Base-by-base conservation (phyloP, 2,113 vertebrate genomes). In the Mola mola region DNA sequence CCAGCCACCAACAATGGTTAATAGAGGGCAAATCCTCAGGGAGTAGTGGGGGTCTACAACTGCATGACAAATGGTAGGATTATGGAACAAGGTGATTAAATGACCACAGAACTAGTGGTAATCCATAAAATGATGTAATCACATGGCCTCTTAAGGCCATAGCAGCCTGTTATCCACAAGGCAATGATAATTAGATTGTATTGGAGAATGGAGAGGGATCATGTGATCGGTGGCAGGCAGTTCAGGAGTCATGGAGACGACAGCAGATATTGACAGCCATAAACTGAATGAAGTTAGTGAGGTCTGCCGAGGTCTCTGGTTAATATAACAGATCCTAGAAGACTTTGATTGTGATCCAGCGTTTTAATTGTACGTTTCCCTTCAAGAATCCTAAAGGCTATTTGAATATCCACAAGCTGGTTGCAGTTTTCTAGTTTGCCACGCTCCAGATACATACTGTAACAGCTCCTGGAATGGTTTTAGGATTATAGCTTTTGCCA, bases 91-190 rank as follows among this genome's bases (percentile, higher is more conserved):
- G 51, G 63, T 81, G 73, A 74, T 81, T 83, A 81, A 81, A 81
- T 65, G 62, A 56, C 44, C 10, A 8, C 11, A 3, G 66, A 72
- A 63, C 62, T 24, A 12, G 53, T 62, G 36, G 60, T 59, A 79
- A 86, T 88, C 84, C 37, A 79, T 86, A 75, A 71, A 70, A 55
- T 72, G 55, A 87, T 69, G 78, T 66, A 78, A 84, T 42, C 43
- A 44, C 24, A 3, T 82, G 76, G 78, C 79, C 76, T 81, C 41
- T 0, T 20, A 64, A 53, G 78, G 53, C n/a, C 16, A 6, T 25
- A 33, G 50, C 33, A 48, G 55, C 29, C 37, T 16, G 40, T 12
- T 66, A 28, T 63, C 63, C 74, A 64, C 69, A 6, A 4, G 59
- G 65, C n/a, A 10, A 42, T 44, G 50, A 73, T 80, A 77, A 83